Conservation (phyloP, 2,113 vertebrate species). For the Tyto alba region DNA sequence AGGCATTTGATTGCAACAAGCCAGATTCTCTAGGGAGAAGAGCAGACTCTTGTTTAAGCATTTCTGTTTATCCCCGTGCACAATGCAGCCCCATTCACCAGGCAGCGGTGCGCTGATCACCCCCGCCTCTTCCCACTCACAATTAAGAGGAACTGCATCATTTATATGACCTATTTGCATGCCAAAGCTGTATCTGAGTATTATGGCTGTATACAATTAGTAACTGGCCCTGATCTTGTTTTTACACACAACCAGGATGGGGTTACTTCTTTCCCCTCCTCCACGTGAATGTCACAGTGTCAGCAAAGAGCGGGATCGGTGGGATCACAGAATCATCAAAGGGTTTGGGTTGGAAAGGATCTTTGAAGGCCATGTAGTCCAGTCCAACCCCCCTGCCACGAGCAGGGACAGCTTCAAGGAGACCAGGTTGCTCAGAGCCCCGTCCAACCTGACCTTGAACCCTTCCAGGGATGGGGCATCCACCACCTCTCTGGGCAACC, state of each 20-base stretch:
- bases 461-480: neutral
- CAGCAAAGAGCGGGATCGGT: neutral
- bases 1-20: neutral
- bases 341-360: neutral
- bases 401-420: neutral
- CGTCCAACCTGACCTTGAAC: neutral
- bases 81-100: rapidly evolving
- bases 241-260: neutral
- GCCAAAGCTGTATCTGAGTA: neutral
- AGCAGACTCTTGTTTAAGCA: neutral
- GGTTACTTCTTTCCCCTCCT: neutral
- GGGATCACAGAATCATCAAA: neutral
- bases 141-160: neutral
- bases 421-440: neutral
- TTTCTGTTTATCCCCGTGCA: neutral
- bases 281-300: too few relatives aligned
- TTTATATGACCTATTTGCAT: neutral
- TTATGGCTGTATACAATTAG: rapidly evolving
- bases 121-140: neutral
- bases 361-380: too few relatives aligned
- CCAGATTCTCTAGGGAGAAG: neutral
- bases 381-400: neutral
- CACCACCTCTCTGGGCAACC: neutral
- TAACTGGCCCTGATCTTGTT: neutral
- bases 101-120: neutral